Conservation (phyloP, 2,797 vertebrate genomes). For the Smutsia gigantea region DNA sequence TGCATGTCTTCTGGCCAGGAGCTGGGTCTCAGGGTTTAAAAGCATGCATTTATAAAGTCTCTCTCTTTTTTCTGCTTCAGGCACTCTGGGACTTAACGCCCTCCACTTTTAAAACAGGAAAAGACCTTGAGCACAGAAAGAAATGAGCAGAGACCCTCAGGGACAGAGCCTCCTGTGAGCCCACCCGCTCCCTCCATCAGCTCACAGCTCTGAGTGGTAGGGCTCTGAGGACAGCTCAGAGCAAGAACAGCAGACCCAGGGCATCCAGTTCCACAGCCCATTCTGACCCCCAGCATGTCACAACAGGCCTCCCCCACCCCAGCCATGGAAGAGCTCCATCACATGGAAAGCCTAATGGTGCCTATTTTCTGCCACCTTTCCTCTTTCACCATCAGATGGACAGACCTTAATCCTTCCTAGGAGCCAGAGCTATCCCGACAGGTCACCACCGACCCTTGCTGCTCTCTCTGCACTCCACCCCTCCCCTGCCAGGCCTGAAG, state of each 20-base stretch:
- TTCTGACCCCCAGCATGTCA: no score
- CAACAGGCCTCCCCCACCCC: not conserved
- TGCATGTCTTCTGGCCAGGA: not conserved
- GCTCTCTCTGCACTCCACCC: not conserved
- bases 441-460: not conserved
- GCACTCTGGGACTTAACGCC: not conserved
- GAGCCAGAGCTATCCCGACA: not conserved
- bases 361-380: not conserved
- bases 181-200: not conserved
- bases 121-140: not conserved
- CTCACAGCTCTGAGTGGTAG: not conserved
- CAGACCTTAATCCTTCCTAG: not conserved
- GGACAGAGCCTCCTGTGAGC: not conserved
- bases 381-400: not conserved
- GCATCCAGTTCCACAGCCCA: not conserved
- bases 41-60: not conserved
- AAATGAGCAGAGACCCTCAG: not conserved
- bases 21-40: slow-evolving; percentile 11
- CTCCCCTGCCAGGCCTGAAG: not conserved
- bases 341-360: not conserved
- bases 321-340: not conserved
- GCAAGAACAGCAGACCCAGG: not conserved
- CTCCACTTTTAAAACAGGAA: not conserved
- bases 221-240: not conserved
- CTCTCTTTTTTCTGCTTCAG: slow-evolving; percentile 21